Evolutionary conservation across 2,888 invertebrate species (phyloP).

Genomic region (Gordius sp.): DNA sequence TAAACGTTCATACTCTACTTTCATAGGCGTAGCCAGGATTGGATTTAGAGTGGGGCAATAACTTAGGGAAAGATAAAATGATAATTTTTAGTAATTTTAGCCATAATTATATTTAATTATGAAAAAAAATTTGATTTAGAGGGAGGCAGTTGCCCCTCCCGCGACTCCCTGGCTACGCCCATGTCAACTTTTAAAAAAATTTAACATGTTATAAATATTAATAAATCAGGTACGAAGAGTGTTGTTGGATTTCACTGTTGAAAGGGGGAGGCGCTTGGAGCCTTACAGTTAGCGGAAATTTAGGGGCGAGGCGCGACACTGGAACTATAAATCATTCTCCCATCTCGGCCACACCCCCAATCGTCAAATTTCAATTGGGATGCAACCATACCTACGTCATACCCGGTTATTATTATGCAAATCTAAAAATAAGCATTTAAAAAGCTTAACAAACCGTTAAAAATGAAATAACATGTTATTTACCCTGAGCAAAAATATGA

Average conservation of each 20-base stretch:
- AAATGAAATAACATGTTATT: too few species aligned
- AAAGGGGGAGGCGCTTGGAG: neutral
- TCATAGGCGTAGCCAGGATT: too few species aligned
- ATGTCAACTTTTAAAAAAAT: neutral
- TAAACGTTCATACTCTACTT: too few species aligned
- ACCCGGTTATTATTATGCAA: too few species aligned
- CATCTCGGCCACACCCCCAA: neutral
- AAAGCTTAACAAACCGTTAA: too few species aligned
- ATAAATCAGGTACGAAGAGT: neutral
- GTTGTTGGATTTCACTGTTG: neutral
- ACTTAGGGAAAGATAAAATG: neutral
- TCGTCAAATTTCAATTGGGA: constrained; percentile 8
- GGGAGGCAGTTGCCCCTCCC: too few species aligned
- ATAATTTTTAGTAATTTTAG: too few species aligned
- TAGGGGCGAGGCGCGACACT: neutral
- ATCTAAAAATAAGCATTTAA: too few species aligned
- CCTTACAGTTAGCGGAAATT: neutral
- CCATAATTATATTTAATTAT: too few species aligned
- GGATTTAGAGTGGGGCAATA: too few species aligned
- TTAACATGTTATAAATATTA: neutral
- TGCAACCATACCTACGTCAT: constrained; percentile 12
- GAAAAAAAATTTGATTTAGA: too few species aligned
- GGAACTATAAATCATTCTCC: neutral
- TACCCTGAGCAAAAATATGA: too few species aligned
- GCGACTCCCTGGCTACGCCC: neutral